Base-by-base conservation (phyloP, 2,113 vertebrate species). In the Hippocampus abdominalis region DNA sequence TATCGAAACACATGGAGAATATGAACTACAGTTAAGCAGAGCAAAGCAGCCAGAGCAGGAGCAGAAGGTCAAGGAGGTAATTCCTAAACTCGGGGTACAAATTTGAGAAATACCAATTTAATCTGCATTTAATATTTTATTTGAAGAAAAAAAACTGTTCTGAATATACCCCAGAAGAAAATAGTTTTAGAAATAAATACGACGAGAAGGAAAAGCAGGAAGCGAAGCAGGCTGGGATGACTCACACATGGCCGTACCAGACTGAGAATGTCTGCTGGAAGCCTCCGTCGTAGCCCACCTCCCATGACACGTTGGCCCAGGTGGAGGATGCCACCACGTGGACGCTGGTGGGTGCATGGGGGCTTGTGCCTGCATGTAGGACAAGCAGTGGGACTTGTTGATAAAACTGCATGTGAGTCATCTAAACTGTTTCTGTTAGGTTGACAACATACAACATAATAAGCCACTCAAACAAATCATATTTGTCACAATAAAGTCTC, bases 221-320 rank as follows among this genome's bases (percentile, higher is more conserved):
- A 96, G 96, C 96, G 95, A 98, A 97, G 96, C 96, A 94, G 96
- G 96, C 96, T 91, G 90, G 95, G 94, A 94, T 95, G 94, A 99
- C 97, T 99, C 97, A 99, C 97, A 98, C 96, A 98, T 95, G 94
- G 94, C 96, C 96, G 88, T 99, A 99, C 97, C 96, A 99, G 94
- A 99, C 97, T 96, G 96, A 98, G 93, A 98, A 98, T 94, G 96
- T 97, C 95, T 99, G 96, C 91, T 95, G 95, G 10, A 93, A 97
- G 89, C 96, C 96, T 85, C 97, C 97, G n/a, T 98, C 94, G 56
- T 99, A 99, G 92, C 93, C 91, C 15, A 92, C 90, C 83, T 95
- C 96, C 97, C 97, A 99, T 82, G 97, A 96, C 84, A 97, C 93
- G 9, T 99, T 99, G 88, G 95, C 96, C 83, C 94, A 95, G 90